phyloP scores from a whole-genome alignment of 2,888 invertebrate genomes.

The Octonoba sinensis region DNA sequence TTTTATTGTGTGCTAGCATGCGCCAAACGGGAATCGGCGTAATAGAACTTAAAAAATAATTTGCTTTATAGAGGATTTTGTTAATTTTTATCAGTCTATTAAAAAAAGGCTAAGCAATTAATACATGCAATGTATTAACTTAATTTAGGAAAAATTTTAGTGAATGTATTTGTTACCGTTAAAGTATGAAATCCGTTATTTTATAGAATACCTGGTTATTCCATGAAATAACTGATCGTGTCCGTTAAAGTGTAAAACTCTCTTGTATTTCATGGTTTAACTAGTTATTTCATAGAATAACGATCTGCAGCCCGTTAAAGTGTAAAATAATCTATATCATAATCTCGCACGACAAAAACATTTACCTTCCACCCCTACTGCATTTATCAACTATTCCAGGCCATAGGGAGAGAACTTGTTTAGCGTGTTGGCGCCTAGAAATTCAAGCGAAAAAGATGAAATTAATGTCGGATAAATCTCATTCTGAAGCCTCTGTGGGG shows the following conservation, averaged over 20 bases:
- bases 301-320: constrained; percentile 48
- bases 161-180: constrained; percentile 21
- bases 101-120: too few species aligned
- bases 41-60: too few species aligned
- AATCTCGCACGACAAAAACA: constrained; percentile 49
- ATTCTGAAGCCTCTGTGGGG: too few species aligned
- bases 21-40: too few species aligned
- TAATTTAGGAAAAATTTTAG: too few species aligned
- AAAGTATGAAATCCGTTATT: constrained; percentile 20
- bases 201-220: constrained; percentile 36
- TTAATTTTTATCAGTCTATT: too few species aligned
- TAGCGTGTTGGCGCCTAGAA: too few species aligned
- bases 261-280: constrained; percentile 55
- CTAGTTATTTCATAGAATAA: constrained; percentile 51
- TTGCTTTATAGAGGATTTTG: too few species aligned
- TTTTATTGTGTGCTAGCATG: too few species aligned
- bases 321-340: constrained; percentile 41
- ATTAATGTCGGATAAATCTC: too few species aligned
- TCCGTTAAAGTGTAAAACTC: constrained; percentile 59
- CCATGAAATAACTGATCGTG: constrained; percentile 56
- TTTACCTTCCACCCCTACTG: constrained; percentile 55
- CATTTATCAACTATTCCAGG: constrained; percentile 53
- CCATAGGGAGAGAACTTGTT: constrained; percentile 40
- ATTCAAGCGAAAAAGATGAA: too few species aligned
- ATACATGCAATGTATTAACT: too few species aligned